Conservation (phyloP, 2,797 vertebrate genomes). For the Carapus acus region DNA sequence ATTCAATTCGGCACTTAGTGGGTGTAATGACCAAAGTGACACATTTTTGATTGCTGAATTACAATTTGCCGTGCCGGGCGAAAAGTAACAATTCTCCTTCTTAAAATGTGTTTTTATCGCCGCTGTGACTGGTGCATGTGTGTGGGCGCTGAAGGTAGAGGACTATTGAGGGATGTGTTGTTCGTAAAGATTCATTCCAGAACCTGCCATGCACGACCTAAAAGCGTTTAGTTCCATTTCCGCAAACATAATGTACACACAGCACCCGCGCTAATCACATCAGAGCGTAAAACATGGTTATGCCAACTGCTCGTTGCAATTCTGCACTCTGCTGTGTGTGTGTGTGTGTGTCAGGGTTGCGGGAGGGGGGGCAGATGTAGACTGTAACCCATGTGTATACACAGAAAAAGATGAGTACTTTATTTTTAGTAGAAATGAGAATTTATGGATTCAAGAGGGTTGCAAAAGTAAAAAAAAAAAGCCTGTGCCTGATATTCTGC, state of each 20-base stretch:
- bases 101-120: not conserved
- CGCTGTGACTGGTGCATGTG: not conserved
- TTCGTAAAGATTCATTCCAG: not conserved
- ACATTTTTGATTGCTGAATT: not conserved
- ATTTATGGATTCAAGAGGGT: not conserved
- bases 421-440: not conserved
- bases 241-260: conserved; percentile 39
- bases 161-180: not conserved
- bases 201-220: conserved; percentile 20
- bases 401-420: not conserved
- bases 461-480: not conserved
- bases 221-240: conserved; percentile 40
- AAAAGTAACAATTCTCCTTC: too few species aligned
- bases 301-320: conserved; percentile 31
- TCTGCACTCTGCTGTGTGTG: not conserved
- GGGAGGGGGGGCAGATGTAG: not conserved
- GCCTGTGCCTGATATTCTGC: not conserved
- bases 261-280: conserved; percentile 54
- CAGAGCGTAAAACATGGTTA: conserved; percentile 42
- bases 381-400: not conserved
- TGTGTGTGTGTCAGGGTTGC: not conserved
- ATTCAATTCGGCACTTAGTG: not conserved
- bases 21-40: too few species aligned
- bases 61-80: not conserved
- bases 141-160: conserved; percentile 6